Conservation (phyloP, 2,797 vertebrate species). For the Dendrocincla tyrannina region DNA sequence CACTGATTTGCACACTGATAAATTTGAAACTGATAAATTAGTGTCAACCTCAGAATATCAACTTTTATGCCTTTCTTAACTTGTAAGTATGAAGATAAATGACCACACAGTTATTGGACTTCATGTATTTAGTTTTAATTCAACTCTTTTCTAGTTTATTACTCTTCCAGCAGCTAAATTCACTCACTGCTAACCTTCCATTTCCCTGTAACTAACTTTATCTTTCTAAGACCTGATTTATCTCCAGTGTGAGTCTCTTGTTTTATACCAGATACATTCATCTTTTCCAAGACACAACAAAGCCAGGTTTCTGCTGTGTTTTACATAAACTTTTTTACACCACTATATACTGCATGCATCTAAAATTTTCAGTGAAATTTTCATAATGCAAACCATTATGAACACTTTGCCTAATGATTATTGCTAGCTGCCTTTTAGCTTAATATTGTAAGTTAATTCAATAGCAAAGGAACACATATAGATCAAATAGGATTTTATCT, state of each 20-base stretch:
- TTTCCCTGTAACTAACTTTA: not conserved
- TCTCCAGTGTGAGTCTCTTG: not conserved
- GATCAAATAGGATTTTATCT: not conserved
- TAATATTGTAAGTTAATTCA: not conserved
- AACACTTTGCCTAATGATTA: not conserved
- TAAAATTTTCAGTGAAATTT: not conserved
- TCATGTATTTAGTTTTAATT: not conserved
- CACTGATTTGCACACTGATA: not conserved
- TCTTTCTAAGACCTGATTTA: slow-evolving; percentile 9
- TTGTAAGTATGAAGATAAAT: not conserved
- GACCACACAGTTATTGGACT: not conserved
- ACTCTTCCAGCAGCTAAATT: not conserved
- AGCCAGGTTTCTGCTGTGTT: not conserved
- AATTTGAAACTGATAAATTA: not conserved
- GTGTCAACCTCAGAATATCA: not conserved
- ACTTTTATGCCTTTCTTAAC: not conserved
- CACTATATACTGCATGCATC: not conserved
- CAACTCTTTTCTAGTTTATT: not conserved
- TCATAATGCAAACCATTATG: not conserved
- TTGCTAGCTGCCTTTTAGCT: not conserved
- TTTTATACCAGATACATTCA: not conserved
- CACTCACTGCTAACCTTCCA: not conserved
- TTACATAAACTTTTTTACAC: not conserved
- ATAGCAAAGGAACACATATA: not conserved
- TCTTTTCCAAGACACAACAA: not conserved